Conservation (phyloP, 2,888 invertebrate genomes). For the Zaprionus lineosus region DNA sequence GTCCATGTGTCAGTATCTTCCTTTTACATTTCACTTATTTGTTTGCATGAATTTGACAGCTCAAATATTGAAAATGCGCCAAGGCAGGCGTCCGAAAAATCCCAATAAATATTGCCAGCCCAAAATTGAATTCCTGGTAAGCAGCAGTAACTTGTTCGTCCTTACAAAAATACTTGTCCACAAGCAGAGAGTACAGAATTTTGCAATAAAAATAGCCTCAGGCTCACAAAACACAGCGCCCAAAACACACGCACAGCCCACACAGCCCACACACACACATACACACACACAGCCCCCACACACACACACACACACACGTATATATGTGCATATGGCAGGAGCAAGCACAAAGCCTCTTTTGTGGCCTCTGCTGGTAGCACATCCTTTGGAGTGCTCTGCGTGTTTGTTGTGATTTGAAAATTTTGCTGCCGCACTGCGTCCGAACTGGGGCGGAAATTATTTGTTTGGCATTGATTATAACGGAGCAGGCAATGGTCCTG, state of each 20-base stretch:
- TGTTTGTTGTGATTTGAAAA: constrained; percentile 64
- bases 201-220: constrained; percentile 48
- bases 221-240: constrained; percentile 15
- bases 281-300: neutral
- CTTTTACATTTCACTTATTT: constrained; percentile 21
- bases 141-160: constrained; percentile 7
- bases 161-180: constrained; percentile 11
- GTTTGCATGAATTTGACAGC: constrained; percentile 53
- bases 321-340: too few relatives aligned
- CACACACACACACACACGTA: neutral
- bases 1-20: constrained; percentile 14
- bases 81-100: constrained; percentile 8
- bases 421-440: constrained; percentile 19
- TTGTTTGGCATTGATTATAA: constrained; percentile 44
- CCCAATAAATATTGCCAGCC: constrained; percentile 38
- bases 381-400: constrained; percentile 20
- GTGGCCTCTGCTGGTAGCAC: constrained; percentile 5
- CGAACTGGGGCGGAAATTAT: constrained; percentile 42
- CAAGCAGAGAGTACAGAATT: constrained; percentile 32
- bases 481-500: neutral
- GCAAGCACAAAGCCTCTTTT: constrained; percentile 19
- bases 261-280: constrained; percentile 3
- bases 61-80: constrained; percentile 56
- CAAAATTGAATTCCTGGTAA: constrained; percentile 57
- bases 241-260: too few relatives aligned